These are phyloP conservation scores for Drosophila rufa DNA, from an alignment of 1,140 invertebrate species.

Conservation along the genomic window DNA sequence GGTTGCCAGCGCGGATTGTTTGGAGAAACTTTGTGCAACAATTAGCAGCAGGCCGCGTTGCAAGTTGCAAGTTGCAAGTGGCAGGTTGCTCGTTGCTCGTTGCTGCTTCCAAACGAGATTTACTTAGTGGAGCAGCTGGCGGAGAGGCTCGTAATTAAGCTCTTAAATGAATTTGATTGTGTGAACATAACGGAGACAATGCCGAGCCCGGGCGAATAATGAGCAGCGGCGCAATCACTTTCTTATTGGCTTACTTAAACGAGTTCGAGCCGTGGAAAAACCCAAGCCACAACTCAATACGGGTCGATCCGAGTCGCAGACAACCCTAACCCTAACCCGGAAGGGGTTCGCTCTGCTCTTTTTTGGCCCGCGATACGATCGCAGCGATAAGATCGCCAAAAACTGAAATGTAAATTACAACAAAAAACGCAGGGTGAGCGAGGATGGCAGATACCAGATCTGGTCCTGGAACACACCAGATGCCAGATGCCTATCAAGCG, in stretches of 20 bases:
- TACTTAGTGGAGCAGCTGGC: slow-evolving; percentile 75
- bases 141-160: slow-evolving; percentile 75
- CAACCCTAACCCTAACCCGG: slow-evolving; percentile 2
- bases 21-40: slow-evolving; percentile 60
- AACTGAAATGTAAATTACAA: slow-evolving; percentile 74
- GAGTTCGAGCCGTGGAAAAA: neutral
- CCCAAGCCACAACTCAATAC: neutral
- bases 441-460: neutral
- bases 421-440: slow-evolving; percentile 53
- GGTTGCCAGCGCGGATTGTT: slow-evolving; percentile 44
- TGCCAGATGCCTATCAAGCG: slow-evolving; percentile 51
- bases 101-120: slow-evolving; percentile 62
- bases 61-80: slow-evolving; percentile 28
- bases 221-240: slow-evolving; percentile 50
- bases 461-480: slow-evolving; percentile 13
- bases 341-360: slow-evolving; percentile 2
- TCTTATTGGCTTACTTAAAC: slow-evolving; percentile 11
- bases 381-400: slow-evolving; percentile 38
- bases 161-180: slow-evolving; percentile 85
- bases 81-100: neutral
- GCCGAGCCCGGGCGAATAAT: neutral
- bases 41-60: slow-evolving; percentile 33
- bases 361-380: slow-evolving; percentile 25
- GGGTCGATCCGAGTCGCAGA: no score
- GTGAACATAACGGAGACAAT: slow-evolving; percentile 63